A percentile compares a stretch with the other conserved stretches of the same genome.
These are phyloP conservation scores for Mayetiola destructor DNA, from an alignment of 2,888 invertebrate species.

Conservation along the genomic window DNA sequence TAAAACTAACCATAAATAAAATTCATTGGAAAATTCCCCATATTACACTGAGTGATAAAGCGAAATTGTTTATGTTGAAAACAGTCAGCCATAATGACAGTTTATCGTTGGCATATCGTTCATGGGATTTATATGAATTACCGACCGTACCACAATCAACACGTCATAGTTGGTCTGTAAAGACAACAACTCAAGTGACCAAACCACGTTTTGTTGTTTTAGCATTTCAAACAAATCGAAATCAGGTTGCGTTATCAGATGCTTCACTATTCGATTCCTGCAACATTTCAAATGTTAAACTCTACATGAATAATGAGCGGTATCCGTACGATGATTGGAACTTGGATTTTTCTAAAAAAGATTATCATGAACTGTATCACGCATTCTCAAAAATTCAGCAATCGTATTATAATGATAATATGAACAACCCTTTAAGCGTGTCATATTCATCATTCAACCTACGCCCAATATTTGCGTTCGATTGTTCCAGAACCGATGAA, in stretches of 20 bases:
- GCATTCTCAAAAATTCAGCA: constrained; percentile 23
- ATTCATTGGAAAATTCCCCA: not conserved
- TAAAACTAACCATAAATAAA: not conserved
- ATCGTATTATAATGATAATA: constrained; percentile 18
- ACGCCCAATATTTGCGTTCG: constrained; percentile 23
- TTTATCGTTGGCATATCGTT: constrained; percentile 16
- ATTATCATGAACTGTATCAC: constrained; percentile 22
- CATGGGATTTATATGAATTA: constrained; percentile 19
- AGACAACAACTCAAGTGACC: constrained; percentile 26
- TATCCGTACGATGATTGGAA: constrained; percentile 29
- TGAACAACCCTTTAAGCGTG: too few species aligned
- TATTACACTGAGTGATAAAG: not conserved
- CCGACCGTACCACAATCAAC: constrained; percentile 18
- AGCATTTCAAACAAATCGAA: constrained; percentile 29
- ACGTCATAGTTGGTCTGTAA: constrained; percentile 27
- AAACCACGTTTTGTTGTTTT: constrained; percentile 30
- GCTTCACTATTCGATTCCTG: constrained; percentile 21
- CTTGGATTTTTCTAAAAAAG: constrained; percentile 22
- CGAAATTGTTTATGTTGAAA: not conserved
- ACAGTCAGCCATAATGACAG: constrained; percentile 13
- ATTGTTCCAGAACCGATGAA: constrained; percentile 23
- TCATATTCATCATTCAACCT: too few species aligned
- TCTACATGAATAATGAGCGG: constrained; percentile 27
- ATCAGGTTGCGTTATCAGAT: constrained; percentile 24
- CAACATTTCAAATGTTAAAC: constrained; percentile 26